Evolutionary conservation across 2,797 vertebrate genomes (phyloP).

Genomic region (Catharus ustulatus): DNA sequence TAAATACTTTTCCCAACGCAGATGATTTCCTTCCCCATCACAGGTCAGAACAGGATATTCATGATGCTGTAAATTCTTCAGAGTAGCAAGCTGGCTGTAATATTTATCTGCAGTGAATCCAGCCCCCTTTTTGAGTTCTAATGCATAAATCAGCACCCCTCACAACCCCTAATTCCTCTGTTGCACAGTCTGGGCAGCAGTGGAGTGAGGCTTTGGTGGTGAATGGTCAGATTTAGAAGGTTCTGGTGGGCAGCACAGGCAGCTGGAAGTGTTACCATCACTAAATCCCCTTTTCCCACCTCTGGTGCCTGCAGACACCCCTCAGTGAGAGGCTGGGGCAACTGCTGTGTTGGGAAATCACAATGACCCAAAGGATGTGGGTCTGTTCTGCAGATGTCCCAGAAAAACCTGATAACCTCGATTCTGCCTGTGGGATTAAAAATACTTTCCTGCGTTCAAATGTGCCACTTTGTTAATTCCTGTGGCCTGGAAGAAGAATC

Average conservation of each 20-base stretch:
- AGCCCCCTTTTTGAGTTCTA: neutral
- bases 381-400: conserved; percentile 49
- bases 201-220: neutral
- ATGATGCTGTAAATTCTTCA: conserved; percentile 18
- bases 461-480: conserved; percentile 49
- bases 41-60: conserved; percentile 19
- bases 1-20: neutral
- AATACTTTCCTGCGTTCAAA: neutral
- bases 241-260: neutral
- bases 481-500: neutral
- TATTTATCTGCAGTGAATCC: neutral
- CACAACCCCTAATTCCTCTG: neutral
- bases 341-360: neutral
- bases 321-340: neutral
- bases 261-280: neutral
- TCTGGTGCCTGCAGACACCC: neutral
- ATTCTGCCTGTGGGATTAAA: conserved; percentile 24
- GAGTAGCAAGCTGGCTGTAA: neutral
- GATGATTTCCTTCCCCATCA: conserved; percentile 18
- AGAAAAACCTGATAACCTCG: conserved; percentile 55
- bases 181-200: neutral
- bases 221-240: neutral
- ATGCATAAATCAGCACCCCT: neutral
- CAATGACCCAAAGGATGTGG: neutral
- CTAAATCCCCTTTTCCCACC: neutral